phyloP scores from a whole-genome alignment of 2,113 vertebrate species.

The Hemichromis elongatus region DNA sequence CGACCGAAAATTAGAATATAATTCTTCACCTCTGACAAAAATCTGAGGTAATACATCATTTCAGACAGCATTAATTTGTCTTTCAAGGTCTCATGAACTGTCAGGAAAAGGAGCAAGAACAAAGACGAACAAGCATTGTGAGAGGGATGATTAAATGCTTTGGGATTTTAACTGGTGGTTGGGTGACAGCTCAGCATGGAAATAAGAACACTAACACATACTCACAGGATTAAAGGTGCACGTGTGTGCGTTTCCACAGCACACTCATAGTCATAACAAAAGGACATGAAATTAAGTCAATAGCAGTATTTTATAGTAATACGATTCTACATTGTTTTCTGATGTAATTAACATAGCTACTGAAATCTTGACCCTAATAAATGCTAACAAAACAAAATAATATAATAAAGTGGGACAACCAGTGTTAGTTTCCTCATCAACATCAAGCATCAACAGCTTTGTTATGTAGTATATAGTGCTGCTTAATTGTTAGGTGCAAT shows the following conservation, averaged over 20 bases:
- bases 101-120: background rate
- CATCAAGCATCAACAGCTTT: slow-evolving; percentile 3
- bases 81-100: background rate
- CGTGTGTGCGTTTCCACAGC: background rate
- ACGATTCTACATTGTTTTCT: background rate
- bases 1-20: background rate
- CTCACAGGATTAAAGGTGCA: background rate
- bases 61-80: background rate
- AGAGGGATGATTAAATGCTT: background rate
- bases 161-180: background rate
- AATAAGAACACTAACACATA: background rate
- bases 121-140: background rate
- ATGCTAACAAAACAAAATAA: background rate
- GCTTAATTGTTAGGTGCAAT: background rate
- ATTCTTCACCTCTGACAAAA: background rate
- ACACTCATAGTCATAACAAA: background rate
- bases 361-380: background rate
- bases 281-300: background rate
- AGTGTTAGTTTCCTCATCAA: background rate
- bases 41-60: background rate
- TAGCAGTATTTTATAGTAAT: background rate
- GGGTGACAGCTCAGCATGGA: background rate
- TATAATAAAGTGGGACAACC: background rate
- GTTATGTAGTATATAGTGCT: background rate
- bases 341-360: background rate